Conservation (phyloP, 2,888 invertebrate genomes). For the Aphodius sticticus region DNA sequence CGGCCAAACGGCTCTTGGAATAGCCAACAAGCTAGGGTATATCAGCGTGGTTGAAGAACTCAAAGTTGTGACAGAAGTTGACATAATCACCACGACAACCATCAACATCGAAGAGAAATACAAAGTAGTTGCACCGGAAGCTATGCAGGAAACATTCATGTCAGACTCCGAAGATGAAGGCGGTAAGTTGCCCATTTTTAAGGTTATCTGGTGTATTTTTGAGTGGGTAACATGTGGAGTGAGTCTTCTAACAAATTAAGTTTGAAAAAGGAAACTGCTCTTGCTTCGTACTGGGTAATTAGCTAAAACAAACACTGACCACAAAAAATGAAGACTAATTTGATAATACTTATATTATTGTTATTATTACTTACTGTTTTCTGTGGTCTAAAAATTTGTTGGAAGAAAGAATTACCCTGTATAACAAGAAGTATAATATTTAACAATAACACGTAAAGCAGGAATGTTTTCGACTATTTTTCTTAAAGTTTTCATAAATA, state of each 20-base stretch:
- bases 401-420: background rate
- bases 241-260: background rate
- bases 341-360: too few relatives aligned
- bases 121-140: conserved; percentile 96
- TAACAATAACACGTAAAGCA: too few relatives aligned
- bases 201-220: conserved; percentile 26
- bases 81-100: conserved; percentile 69
- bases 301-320: background rate
- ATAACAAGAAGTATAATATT: background rate
- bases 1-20: conserved; percentile 95
- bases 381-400: too few relatives aligned
- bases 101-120: conserved; percentile 88
- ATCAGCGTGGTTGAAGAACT: conserved; percentile 97
- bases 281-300: background rate
- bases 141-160: conserved; percentile 98
- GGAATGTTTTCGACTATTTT: too few relatives aligned
- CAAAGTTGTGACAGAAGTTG: conserved; percentile 84
- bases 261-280: background rate
- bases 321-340: too few relatives aligned
- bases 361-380: too few relatives aligned
- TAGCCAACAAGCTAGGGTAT: conserved; percentile 96
- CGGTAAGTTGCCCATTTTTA: conserved; percentile 66
- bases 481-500: too few relatives aligned
- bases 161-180: conserved; percentile 99
- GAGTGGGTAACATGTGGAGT: conserved; percentile 4